Evolutionary conservation across 2,113 vertebrate species (phyloP).

Genomic region (Macaca nemestrina): DNA sequence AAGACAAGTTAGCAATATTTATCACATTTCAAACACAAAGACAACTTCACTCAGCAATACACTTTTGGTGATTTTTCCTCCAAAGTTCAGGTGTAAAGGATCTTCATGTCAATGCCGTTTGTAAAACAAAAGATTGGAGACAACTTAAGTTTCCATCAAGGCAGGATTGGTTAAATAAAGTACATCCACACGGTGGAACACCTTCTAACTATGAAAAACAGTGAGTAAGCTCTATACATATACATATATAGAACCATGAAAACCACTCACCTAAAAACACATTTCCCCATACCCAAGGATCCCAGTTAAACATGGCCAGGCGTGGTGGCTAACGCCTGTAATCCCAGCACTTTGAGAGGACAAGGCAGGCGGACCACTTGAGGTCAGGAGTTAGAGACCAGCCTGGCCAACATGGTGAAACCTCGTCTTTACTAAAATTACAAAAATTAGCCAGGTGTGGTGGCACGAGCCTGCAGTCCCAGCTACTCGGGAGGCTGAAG

Average conservation of each 20-base stretch:
- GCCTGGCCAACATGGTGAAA: not conserved
- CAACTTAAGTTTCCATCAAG: slow-evolving; percentile 26
- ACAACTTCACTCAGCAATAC: not conserved
- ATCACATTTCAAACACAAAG: not conserved
- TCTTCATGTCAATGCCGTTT: not conserved
- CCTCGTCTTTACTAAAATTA: not conserved
- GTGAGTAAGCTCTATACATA: not conserved
- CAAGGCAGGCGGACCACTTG: not conserved
- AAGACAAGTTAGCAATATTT: not conserved
- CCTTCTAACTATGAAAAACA: not conserved
- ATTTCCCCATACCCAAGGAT: not conserved
- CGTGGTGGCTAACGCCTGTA: not conserved
- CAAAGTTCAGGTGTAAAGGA: not conserved
- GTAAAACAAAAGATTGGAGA: not conserved
- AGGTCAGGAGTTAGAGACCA: not conserved
- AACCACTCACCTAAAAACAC: not conserved
- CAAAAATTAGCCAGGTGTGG: not conserved
- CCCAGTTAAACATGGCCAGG: not conserved
- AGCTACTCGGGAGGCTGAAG: not conserved
- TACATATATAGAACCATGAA: not conserved
- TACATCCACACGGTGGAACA: not conserved
- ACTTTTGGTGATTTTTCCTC: not conserved
- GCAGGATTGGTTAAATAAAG: not conserved
- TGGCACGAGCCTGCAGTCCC: not conserved
- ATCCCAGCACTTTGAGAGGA: not conserved